Evolutionary conservation across 2,888 invertebrate species (phyloP).

Genomic region (Escarpia spicata): DNA sequence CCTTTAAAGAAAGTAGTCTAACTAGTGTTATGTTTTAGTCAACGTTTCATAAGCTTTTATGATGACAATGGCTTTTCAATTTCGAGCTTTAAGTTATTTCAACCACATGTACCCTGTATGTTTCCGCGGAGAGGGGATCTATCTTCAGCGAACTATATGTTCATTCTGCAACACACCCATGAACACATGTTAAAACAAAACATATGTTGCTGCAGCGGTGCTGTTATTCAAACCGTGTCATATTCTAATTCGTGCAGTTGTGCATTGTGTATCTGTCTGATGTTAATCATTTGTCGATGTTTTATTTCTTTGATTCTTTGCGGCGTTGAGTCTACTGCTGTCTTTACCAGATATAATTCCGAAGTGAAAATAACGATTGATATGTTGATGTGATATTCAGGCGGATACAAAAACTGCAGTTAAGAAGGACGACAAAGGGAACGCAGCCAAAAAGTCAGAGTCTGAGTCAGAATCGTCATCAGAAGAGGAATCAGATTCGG

Average conservation of each 20-base stretch:
- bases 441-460: constrained; percentile 19
- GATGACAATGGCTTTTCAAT: not conserved
- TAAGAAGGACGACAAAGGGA: constrained; percentile 27
- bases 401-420: not conserved
- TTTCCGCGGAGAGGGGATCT: too few relatives aligned
- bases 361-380: not conserved
- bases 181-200: not conserved
- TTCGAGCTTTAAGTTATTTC: not conserved
- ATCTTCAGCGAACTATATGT: not conserved
- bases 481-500: constrained; percentile 19
- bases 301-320: not conserved
- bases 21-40: not conserved
- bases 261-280: not conserved
- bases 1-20: too few relatives aligned
- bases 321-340: not conserved
- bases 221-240: not conserved
- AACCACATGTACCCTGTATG: too few relatives aligned
- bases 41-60: not conserved
- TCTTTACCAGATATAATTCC: not conserved
- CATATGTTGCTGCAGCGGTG: not conserved
- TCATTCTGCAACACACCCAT: not conserved
- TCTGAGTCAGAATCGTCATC: constrained; percentile 27
- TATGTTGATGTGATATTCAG: not conserved
- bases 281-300: not conserved
- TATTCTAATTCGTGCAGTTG: not conserved